Base-by-base conservation (phyloP, 2,888 invertebrate species). In the Drosophila tanythrix region DNA sequence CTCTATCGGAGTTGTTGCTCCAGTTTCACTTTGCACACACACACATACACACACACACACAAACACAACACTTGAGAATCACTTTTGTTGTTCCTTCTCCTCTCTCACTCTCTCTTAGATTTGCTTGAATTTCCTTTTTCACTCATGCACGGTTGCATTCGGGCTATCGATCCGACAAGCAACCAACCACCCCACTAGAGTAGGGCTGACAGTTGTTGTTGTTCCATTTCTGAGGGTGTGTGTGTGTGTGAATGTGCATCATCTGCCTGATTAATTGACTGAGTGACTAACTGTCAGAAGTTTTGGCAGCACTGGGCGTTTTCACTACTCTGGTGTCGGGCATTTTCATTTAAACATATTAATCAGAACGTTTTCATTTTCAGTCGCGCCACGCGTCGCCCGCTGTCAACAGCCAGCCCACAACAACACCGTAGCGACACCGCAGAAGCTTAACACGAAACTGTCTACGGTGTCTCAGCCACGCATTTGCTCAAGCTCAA, bases 121-220 rank as follows among this genome's bases (percentile, higher is more conserved):
- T 46, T 51, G 43, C 53, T 60, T 63, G 48, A 36, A 27, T 51
- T 58, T 48, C 56, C 52, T 58, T 48, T 53, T 70, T 81, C 81
- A 77, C 82, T 76, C 79, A 70, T 55, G 43, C 88, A 87, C 82
- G 86, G 88, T 88, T 86, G 85, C 85, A 82, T 82, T 83, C 75
- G 56, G 66, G 76, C 76, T 85, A 82, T 83, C 87, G 82, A 81
- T 82, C 83, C 82, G 82, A 53, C 67, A 59, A 50, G 62, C 67
- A 74, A 86, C 51, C 74, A 74, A 81, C 83, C 83, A 81, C 83
- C 83, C 83, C 77, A 73, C 59, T 52, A 33, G 57, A 46, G 29
- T 67, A 35, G 72, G 53, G 53, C 59, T 76, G 66, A 61, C 59
- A 64, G 69, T 66, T 57, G 57, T 64, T 64, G 57, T 66, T 64